Conservation (phyloP, 2,113 vertebrate species). For the Ahaetulla prasina region DNA sequence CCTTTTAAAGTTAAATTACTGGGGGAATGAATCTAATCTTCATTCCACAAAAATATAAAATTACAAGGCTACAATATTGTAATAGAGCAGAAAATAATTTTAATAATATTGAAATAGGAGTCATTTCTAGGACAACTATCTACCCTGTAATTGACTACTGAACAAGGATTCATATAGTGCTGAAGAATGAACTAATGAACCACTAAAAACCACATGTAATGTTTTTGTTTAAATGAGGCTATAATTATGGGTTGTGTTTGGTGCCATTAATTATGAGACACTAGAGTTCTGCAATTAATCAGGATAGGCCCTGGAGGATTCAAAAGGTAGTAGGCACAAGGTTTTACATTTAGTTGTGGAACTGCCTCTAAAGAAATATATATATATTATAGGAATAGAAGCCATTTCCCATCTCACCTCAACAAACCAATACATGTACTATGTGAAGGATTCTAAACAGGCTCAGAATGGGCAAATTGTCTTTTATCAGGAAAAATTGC, state of each 20-base stretch:
- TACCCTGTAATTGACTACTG: neutral
- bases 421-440: neutral
- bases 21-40: neutral
- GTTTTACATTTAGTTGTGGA: neutral
- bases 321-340: neutral
- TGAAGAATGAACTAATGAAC: neutral
- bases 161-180: neutral
- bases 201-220: neutral
- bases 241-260: neutral
- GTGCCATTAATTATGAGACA: neutral
- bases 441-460: neutral
- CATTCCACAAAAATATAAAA: neutral
- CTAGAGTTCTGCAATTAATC: neutral
- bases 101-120: neutral
- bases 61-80: neutral
- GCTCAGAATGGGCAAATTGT: neutral
- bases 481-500: neutral
- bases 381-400: neutral
- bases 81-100: neutral
- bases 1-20: neutral
- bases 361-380: neutral
- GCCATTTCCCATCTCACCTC: neutral
- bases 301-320: neutral
- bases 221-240: neutral
- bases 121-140: neutral